Evolutionary conservation across 2,888 invertebrate genomes (phyloP).

Genomic region (Tortrix viridana): DNA sequence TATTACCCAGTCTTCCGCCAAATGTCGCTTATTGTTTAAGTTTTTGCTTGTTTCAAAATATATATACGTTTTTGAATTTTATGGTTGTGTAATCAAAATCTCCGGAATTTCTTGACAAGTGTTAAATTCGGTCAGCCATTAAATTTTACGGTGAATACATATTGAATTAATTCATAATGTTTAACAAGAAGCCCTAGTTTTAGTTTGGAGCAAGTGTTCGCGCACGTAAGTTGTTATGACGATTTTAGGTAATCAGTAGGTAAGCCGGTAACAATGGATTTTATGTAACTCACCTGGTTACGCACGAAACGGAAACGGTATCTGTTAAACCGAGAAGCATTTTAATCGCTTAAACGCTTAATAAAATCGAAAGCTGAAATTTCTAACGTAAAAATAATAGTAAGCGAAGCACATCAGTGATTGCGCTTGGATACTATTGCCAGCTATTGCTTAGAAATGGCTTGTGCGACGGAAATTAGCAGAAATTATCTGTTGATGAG

Average conservation of each 20-base stretch:
- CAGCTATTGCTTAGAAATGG: constrained; percentile 2
- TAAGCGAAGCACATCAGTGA: constrained; percentile 11
- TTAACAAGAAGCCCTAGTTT: constrained; percentile 32
- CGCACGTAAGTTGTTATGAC: constrained; percentile 56
- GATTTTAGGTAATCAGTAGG: constrained; percentile 45
- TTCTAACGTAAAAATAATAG: constrained; percentile 20
- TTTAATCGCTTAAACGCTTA: constrained; percentile 49
- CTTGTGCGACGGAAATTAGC: constrained; percentile 2
- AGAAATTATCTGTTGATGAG: constrained; percentile 17
- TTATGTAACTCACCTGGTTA: constrained; percentile 66
- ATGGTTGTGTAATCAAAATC: constrained; percentile 6
- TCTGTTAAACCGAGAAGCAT: constrained; percentile 62
- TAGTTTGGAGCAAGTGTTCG: constrained; percentile 38
- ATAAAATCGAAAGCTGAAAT: constrained; percentile 30
- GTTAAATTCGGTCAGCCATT: background rate
- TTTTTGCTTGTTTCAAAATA: too few relatives aligned
- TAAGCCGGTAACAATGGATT: constrained; percentile 58
- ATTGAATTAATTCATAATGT: constrained; percentile 27
- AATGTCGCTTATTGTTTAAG: too few relatives aligned
- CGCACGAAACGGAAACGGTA: constrained; percentile 54
- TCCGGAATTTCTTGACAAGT: constrained; percentile 9
- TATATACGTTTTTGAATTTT: too few relatives aligned
- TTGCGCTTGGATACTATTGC: constrained; percentile 2
- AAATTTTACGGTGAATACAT: constrained; percentile 16
- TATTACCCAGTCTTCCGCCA: too few relatives aligned